phyloP scores from a whole-genome alignment of 1,140 invertebrate genomes.

The Campoletis sonorensis region DNA sequence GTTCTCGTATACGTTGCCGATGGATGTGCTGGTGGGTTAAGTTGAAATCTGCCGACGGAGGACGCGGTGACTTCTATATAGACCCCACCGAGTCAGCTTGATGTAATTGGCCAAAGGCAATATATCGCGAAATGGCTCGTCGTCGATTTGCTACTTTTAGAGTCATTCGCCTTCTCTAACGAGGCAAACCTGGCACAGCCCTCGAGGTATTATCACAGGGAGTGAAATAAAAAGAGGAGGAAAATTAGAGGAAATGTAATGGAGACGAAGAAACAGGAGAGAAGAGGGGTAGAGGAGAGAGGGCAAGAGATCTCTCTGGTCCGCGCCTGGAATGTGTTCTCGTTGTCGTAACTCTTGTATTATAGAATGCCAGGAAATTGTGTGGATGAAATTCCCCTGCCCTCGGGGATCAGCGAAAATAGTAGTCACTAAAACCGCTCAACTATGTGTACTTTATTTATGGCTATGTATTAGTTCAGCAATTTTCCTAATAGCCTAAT shows the following conservation, averaged over 20 bases:
- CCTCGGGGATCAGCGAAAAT: conserved; percentile 33
- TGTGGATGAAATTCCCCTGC: conserved; percentile 36
- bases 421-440: not conserved
- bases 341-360: conserved; percentile 36
- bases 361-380: conserved; percentile 44
- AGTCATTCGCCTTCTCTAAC: conserved; percentile 64
- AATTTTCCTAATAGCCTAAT: conserved; percentile 7
- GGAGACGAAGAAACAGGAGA: too few relatives aligned
- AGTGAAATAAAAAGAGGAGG: not conserved
- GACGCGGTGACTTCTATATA: conserved; percentile 66
- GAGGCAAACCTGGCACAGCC: conserved; percentile 49
- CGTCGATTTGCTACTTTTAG: conserved; percentile 61
- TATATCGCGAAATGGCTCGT: conserved; percentile 50
- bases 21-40: conserved; percentile 53
- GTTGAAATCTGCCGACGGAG: conserved; percentile 61
- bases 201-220: conserved; percentile 56
- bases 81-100: conserved; percentile 52
- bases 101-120: conserved; percentile 59
- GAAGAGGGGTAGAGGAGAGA: not conserved
- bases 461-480: not conserved
- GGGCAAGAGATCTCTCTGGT: conserved; percentile 14
- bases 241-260: conserved; percentile 7
- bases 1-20: conserved; percentile 8
- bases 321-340: conserved; percentile 51
- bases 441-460: not conserved